These are phyloP conservation scores for Bactericera cockerelli DNA, from an alignment of 1,140 invertebrate species.

Conservation along the genomic window DNA sequence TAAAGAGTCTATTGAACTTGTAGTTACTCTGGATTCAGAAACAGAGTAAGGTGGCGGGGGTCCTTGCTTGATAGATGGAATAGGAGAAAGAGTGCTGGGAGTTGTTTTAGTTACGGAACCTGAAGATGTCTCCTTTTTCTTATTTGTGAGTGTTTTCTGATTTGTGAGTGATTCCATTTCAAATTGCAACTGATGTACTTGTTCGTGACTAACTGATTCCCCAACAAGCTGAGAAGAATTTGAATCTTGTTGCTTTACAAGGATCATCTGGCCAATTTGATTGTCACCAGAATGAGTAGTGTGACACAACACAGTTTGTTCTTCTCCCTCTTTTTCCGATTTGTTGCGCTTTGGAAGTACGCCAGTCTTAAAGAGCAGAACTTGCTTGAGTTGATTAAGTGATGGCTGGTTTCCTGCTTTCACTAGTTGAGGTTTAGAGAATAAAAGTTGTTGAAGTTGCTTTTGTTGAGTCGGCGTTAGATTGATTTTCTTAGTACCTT, in stretches of 20 bases:
- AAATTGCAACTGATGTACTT: not conserved
- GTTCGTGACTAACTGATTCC: not conserved
- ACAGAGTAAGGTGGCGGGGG: too few species aligned
- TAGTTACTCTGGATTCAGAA: too few species aligned
- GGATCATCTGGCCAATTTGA: not conserved
- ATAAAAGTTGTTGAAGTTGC: not conserved
- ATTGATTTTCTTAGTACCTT: too few species aligned
- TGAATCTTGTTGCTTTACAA: not conserved
- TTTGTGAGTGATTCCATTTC: not conserved
- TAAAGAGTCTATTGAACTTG: too few species aligned
- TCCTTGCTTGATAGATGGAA: too few species aligned
- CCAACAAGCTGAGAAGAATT: constrained; percentile 1
- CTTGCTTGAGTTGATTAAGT: not conserved
- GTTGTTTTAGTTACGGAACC: too few species aligned
- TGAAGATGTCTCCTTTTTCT: not conserved
- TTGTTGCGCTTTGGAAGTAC: not conserved
- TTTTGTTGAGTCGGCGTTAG: not conserved
- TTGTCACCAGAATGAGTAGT: not conserved
- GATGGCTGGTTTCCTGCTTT: not conserved
- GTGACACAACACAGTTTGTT: too few species aligned
- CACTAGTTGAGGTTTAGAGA: not conserved
- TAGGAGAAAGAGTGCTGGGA: too few species aligned
- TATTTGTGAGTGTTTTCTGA: not conserved
- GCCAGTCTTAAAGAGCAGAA: not conserved
- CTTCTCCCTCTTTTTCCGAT: not conserved